These are phyloP conservation scores for Actinia equina DNA, from an alignment of 64 coral and sea anemone genomes.

Conservation along the genomic window DNA sequence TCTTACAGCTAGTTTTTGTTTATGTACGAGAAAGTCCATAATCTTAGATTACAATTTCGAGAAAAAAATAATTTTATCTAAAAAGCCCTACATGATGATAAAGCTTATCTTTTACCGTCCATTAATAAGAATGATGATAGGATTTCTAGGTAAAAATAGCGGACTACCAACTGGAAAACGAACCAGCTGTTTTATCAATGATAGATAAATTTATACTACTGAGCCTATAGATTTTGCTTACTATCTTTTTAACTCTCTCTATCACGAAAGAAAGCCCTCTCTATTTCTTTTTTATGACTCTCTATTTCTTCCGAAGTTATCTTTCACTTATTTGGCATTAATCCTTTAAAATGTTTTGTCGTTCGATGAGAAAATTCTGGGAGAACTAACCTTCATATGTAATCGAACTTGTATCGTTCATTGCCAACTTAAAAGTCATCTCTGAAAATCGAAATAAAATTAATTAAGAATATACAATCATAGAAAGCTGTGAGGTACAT, in stretches of 20 bases:
- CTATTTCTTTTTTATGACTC: too few species aligned
- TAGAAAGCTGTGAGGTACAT: background rate
- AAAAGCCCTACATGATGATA: too few species aligned
- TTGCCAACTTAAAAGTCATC: conserved; percentile 92
- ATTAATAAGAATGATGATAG: too few species aligned
- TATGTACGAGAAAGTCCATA: too few species aligned
- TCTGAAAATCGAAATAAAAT: conserved; percentile 52
- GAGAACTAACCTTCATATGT: conserved; percentile 63
- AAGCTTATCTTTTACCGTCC: too few species aligned
- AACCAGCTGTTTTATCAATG: background rate
- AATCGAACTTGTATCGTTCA: conserved; percentile 70
- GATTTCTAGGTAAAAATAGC: background rate
- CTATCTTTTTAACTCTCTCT: background rate
- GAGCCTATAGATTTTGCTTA: background rate
- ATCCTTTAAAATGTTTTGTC: background rate
- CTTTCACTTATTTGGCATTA: background rate
- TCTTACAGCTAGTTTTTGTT: too few species aligned
- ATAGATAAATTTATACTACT: too few species aligned
- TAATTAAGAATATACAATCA: background rate
- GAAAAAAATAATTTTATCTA: too few species aligned
- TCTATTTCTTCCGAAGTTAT: background rate
- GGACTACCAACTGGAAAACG: background rate
- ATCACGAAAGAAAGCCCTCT: background rate
- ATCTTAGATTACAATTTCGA: too few species aligned
- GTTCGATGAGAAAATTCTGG: background rate